Evolutionary conservation across 2,888 invertebrate species (phyloP).

Genomic region (Micoletzkya japonica): DNA sequence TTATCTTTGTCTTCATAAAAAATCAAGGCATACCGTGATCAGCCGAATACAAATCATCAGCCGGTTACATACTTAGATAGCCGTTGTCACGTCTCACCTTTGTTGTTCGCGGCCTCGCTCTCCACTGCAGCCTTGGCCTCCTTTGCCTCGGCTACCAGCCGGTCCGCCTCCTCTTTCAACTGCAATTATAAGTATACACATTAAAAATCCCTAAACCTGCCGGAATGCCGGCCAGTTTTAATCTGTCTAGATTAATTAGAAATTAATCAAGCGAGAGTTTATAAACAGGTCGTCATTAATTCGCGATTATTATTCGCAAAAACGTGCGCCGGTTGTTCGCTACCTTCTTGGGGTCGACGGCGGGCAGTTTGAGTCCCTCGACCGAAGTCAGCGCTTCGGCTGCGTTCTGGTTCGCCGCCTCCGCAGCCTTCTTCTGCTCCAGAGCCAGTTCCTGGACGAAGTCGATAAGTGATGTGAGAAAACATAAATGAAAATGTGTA

Average conservation of each 20-base stretch:
- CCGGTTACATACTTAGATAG: no score
- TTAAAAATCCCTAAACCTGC: no score
- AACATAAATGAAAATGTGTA: background rate
- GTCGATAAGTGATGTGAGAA: background rate
- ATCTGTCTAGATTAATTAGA: no score
- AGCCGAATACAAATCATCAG: no score
- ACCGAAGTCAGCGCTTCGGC: slow-evolving; percentile 80
- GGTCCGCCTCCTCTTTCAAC: slow-evolving; percentile 12
- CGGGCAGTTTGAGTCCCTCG: slow-evolving; percentile 78
- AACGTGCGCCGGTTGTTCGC: no score
- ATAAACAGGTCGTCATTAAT: no score
- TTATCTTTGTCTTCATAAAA: no score
- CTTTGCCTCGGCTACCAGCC: slow-evolving; percentile 12
- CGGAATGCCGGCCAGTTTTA: no score
- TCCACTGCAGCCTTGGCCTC: slow-evolving; percentile 20
- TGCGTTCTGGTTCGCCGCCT: slow-evolving; percentile 80
- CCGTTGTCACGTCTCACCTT: slow-evolving; percentile 13
- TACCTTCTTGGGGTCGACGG: slow-evolving; percentile 70
- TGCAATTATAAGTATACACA: background rate
- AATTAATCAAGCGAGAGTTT: no score
- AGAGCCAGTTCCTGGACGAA: slow-evolving; percentile 67
- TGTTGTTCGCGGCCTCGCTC: slow-evolving; percentile 25
- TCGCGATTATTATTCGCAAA: no score
- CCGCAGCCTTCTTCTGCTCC: slow-evolving; percentile 69
- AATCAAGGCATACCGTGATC: no score